Conservation (phyloP, 2,113 vertebrate genomes). For the Ceyx cyanopectus region DNA sequence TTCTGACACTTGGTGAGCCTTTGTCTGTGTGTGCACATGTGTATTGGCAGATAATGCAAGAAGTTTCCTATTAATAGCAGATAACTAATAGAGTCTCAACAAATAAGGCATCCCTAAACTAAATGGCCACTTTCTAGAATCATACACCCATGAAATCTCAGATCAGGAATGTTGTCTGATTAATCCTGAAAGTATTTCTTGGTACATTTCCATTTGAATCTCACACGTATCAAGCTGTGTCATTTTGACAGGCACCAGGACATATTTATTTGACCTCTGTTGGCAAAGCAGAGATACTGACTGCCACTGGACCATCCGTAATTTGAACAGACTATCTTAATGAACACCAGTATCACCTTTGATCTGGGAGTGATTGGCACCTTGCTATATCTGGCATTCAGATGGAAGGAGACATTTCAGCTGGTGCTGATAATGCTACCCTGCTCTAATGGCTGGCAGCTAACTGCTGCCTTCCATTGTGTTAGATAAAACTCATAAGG, state of each 20-base stretch:
- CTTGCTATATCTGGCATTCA: background rate
- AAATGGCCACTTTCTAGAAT: background rate
- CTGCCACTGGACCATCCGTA: background rate
- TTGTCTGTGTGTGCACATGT: background rate
- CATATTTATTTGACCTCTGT: background rate
- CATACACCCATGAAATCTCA: background rate
- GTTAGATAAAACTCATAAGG: background rate
- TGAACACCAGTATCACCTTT: background rate
- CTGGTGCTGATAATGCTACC: background rate
- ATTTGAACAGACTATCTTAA: conserved; percentile 10
- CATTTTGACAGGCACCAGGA: background rate
- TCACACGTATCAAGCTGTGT: background rate
- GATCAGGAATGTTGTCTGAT: background rate
- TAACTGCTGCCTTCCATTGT: background rate
- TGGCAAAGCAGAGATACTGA: background rate
- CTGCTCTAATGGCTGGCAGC: background rate
- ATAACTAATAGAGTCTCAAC: background rate
- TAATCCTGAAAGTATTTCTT: background rate
- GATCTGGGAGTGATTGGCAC: background rate
- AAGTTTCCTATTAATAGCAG: background rate
- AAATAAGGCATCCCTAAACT: background rate
- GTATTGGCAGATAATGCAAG: background rate
- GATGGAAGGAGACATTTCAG: background rate
- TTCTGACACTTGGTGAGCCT: background rate
- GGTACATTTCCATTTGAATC: background rate